A percentile compares a stretch with the other conserved stretches of the same genome.
These are phyloP conservation scores for Netelia inedita DNA, from an alignment of 2,888 invertebrate species.

Conservation along the genomic window DNA sequence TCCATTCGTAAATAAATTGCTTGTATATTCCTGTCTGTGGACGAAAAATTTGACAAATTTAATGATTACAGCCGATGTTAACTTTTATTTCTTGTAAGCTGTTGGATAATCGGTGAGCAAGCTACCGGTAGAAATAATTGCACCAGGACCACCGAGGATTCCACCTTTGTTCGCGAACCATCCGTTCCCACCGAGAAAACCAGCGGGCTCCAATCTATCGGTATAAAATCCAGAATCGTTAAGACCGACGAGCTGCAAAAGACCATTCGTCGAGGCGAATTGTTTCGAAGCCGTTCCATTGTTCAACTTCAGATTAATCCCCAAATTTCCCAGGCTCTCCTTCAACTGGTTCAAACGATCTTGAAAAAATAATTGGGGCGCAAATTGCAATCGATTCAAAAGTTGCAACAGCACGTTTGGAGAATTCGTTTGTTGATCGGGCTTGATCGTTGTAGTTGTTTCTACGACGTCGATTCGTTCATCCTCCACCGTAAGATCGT, in stretches of 20 bases:
- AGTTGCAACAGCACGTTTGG: constrained; percentile 74
- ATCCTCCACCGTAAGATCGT: background rate
- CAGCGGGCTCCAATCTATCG: constrained; percentile 76
- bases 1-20: too few species aligned
- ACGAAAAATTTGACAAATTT: too few species aligned
- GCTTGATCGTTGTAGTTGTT: constrained; percentile 2
- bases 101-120: constrained; percentile 80
- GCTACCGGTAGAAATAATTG: constrained; percentile 80
- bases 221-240: constrained; percentile 78
- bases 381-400: constrained; percentile 76
- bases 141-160: constrained; percentile 80
- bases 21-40: too few species aligned
- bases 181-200: constrained; percentile 80
- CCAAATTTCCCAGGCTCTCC: constrained; percentile 71
- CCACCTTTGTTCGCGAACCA: constrained; percentile 82
- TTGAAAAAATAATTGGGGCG: constrained; percentile 75
- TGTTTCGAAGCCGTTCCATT: constrained; percentile 71
- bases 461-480: constrained; percentile 30
- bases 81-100: constrained; percentile 75
- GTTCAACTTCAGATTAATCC: constrained; percentile 54
- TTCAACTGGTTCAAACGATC: constrained; percentile 74
- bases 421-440: constrained; percentile 21
- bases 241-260: constrained; percentile 74
- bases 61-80: background rate
- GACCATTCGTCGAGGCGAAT: constrained; percentile 66